Conservation (phyloP, 2,888 invertebrate genomes). For the Beris morrisii region DNA sequence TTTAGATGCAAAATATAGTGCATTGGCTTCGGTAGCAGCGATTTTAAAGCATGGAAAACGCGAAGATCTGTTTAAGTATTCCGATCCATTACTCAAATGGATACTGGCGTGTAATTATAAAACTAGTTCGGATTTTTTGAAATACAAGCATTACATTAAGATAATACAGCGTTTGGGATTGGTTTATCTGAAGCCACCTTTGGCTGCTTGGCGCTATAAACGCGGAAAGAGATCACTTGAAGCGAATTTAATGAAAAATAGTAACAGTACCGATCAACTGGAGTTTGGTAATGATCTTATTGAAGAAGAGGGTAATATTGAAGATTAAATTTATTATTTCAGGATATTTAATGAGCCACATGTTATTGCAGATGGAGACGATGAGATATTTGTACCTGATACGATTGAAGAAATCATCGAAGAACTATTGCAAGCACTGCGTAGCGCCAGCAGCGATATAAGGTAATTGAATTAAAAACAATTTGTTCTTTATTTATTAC, state of each 20-base stretch:
- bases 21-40: constrained; percentile 76
- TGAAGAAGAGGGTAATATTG: constrained; percentile 7
- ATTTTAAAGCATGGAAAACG: constrained; percentile 90
- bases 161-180: constrained; percentile 87
- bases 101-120: constrained; percentile 73
- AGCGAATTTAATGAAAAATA: constrained; percentile 32
- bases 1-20: constrained; percentile 69
- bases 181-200: constrained; percentile 77
- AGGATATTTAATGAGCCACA: neutral
- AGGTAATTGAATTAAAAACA: constrained; percentile 36
- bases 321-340: neutral
- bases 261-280: constrained; percentile 19
- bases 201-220: constrained; percentile 88
- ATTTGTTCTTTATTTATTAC: neutral
- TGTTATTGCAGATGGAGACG: constrained; percentile 48
- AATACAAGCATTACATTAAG: constrained; percentile 86
- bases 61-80: constrained; percentile 79
- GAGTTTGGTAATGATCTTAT: constrained; percentile 11
- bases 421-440: constrained; percentile 78
- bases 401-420: constrained; percentile 91
- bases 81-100: constrained; percentile 71
- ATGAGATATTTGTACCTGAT: constrained; percentile 67
- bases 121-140: constrained; percentile 72
- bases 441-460: constrained; percentile 62
- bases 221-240: constrained; percentile 59